These are phyloP conservation scores for Lypha dubia DNA, from an alignment of 2,888 invertebrate genomes.

Conservation along the genomic window DNA sequence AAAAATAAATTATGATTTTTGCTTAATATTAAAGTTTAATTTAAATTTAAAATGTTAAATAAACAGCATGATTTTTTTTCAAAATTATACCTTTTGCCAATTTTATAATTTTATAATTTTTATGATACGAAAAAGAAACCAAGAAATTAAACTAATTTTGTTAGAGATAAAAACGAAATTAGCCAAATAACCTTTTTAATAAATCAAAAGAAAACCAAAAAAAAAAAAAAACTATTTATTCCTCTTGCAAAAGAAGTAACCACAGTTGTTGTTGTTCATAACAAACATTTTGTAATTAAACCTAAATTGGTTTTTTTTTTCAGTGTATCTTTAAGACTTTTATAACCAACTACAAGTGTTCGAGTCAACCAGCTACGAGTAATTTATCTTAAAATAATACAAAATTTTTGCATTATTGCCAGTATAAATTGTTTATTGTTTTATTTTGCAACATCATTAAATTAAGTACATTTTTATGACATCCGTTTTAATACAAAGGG, in stretches of 20 bases:
- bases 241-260: background rate
- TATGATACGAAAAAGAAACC: background rate
- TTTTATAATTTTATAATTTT: too few species aligned
- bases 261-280: too few species aligned
- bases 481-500: slow-evolving; percentile 34
- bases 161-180: background rate
- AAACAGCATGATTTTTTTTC: too few species aligned
- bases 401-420: background rate
- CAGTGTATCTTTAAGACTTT: background rate
- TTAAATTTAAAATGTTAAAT: too few species aligned
- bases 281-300: background rate
- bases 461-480: slow-evolving; percentile 56
- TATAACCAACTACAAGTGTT: background rate
- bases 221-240: background rate
- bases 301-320: background rate
- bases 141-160: background rate
- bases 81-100: too few species aligned
- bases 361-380: background rate
- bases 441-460: slow-evolving; percentile 26
- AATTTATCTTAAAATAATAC: slow-evolving; percentile 9
- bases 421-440: background rate
- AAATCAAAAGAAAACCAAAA: background rate
- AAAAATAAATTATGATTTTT: too few species aligned
- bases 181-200: background rate
- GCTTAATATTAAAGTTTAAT: too few species aligned